Evolutionary conservation across 1,140 invertebrate genomes (phyloP).

Genomic region (Orussus abietinus): DNA sequence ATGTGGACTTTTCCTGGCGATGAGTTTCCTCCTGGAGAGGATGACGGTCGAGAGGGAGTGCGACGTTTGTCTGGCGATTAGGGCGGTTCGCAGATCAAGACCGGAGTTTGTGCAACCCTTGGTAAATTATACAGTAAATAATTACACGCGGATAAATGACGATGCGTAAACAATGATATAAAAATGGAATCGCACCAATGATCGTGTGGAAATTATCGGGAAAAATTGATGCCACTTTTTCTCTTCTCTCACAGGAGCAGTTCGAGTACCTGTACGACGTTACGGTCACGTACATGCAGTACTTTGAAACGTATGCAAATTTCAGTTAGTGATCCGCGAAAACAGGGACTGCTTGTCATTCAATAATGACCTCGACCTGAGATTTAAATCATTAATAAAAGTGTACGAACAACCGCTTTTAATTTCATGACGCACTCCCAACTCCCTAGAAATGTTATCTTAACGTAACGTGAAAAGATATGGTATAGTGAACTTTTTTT

Average conservation of each 20-base stretch:
- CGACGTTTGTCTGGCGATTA: conserved; percentile 7
- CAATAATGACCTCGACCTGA: too few relatives aligned
- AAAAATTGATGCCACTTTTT: background rate
- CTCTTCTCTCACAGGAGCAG: conserved; percentile 11
- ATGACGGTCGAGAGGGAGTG: conserved; percentile 15
- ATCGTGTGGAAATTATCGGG: background rate
- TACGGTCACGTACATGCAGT: background rate
- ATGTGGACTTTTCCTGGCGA: conserved; percentile 14
- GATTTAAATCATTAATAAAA: too few relatives aligned
- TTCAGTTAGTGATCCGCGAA: too few relatives aligned
- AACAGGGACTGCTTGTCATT: too few relatives aligned
- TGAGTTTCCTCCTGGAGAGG: conserved; percentile 6
- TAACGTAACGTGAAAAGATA: too few relatives aligned
- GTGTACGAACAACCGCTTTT: too few relatives aligned
- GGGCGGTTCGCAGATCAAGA: conserved; percentile 5
- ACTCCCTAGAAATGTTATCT: too few relatives aligned
- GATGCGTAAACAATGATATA: too few relatives aligned
- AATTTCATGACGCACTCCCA: too few relatives aligned
- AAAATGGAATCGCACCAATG: too few relatives aligned
- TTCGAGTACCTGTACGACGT: conserved; percentile 14
- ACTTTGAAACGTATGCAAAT: background rate
- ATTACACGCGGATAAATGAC: too few relatives aligned
- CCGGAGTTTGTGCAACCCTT: conserved; percentile 11
- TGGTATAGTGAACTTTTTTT: too few relatives aligned
- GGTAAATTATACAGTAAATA: conserved; percentile 10